Conservation (phyloP, 2,113 vertebrate species). For the Zootoca vivipara region DNA sequence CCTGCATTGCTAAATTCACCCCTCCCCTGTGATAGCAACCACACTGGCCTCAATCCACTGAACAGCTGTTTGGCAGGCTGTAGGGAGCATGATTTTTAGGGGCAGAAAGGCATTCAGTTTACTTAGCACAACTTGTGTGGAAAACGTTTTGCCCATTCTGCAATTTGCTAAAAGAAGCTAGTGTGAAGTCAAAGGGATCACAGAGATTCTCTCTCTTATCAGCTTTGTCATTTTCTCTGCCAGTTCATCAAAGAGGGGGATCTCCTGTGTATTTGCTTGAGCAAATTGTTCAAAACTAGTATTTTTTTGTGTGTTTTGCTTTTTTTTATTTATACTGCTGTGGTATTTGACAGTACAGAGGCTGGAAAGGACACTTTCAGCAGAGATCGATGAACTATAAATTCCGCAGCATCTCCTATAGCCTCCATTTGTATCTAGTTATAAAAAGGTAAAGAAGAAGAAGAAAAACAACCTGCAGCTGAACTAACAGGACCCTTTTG, state of each 20-base stretch:
- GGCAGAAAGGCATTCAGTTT: too few species aligned
- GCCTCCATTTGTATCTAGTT: conserved; percentile 55
- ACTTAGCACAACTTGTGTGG: not conserved
- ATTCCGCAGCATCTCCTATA: conserved; percentile 45
- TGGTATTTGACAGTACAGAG: not conserved
- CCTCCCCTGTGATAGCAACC: too few species aligned
- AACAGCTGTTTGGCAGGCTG: too few species aligned
- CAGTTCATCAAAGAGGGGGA: not conserved
- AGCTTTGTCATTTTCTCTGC: conserved; percentile 32
- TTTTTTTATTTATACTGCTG: not conserved
- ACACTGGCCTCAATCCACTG: too few species aligned
- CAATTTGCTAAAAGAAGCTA: not conserved
- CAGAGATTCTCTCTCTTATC: not conserved
- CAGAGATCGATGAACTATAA: not conserved
- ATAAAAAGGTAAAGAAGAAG: conserved; percentile 48
- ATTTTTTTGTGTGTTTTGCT: conserved; percentile 42
- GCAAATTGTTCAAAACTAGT: conserved; percentile 42
- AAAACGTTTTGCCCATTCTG: not conserved
- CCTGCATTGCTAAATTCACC: too few species aligned
- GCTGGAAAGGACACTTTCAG: not conserved
- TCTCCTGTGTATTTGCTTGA: conserved; percentile 62
- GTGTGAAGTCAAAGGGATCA: not conserved
- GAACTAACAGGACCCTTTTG: conserved; percentile 59
- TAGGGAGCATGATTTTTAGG: too few species aligned
- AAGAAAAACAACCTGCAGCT: conserved; percentile 50